These are phyloP conservation scores for Boulengeromyrus knoepffleri DNA, from an alignment of 2,113 vertebrate species.

Conservation along the genomic window DNA sequence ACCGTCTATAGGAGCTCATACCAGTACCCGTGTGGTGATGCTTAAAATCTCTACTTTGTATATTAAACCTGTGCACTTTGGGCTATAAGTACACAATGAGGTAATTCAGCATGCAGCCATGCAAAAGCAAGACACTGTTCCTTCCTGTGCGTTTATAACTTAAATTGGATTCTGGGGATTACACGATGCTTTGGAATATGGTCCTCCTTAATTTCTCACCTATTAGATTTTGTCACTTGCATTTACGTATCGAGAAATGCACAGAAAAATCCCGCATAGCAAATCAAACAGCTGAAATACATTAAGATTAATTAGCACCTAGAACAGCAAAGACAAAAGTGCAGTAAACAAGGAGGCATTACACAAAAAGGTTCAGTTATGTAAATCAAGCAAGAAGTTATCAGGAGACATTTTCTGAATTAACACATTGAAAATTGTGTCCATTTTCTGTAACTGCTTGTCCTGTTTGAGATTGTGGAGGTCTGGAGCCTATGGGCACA, in stretches of 20 bases:
- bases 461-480: not conserved
- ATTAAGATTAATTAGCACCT: not conserved
- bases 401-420: not conserved
- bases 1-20: not conserved
- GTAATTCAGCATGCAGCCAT: not conserved
- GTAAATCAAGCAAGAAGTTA: not conserved
- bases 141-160: not conserved
- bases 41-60: not conserved
- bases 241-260: not conserved
- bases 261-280: not conserved
- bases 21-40: not conserved
- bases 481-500: not conserved
- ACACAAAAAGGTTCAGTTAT: not conserved
- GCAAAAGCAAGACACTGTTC: not conserved
- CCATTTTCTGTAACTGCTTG: not conserved
- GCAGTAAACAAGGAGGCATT: not conserved
- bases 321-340: not conserved
- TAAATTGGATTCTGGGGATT: not conserved
- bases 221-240: not conserved
- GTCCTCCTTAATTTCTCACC: not conserved
- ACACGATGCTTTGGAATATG: not conserved
- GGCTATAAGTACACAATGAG: not conserved
- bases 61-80: not conserved
- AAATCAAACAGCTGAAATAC: not conserved
- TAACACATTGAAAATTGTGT: not conserved